phyloP scores from a whole-genome alignment of 2,113 vertebrate genomes.

The Nanorana parkeri region DNA sequence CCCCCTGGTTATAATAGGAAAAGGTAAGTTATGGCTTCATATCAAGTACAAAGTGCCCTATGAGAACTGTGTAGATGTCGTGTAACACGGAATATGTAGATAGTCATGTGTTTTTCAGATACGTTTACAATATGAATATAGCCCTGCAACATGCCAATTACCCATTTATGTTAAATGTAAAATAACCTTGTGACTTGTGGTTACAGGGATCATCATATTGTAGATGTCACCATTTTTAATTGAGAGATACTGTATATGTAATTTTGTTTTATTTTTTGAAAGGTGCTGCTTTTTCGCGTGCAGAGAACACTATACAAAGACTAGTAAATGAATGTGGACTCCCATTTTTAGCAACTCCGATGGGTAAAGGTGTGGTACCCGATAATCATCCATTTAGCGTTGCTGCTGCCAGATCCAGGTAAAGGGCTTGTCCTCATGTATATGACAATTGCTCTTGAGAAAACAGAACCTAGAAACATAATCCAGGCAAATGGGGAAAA shows the following conservation, averaged over 20 bases:
- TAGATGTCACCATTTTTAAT: no score
- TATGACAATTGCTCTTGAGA: no score
- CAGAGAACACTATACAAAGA: conserved; percentile 80
- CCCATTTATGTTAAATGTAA: no score
- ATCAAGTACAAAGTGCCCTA: not conserved
- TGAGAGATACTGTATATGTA: not conserved
- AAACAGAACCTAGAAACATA: no score
- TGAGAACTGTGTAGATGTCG: not conserved
- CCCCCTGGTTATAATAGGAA: conserved; percentile 91
- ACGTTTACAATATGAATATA: no score
- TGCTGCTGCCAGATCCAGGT: conserved; percentile 91
- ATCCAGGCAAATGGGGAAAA: no score
- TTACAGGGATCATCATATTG: no score
- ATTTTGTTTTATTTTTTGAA: conserved; percentile 45
- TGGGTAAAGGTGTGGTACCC: conserved; percentile 94
- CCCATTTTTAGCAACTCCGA: conserved; percentile 94
- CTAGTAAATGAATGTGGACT: conserved; percentile 83
- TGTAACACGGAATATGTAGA: not conserved
- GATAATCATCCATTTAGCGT: conserved; percentile 92
- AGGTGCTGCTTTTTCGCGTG: conserved; percentile 91
- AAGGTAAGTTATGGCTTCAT: conserved; percentile 76
- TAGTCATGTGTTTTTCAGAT: no score
- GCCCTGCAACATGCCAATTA: no score
- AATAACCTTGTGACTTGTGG: not conserved
- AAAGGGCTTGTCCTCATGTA: not conserved